Percentiles rank a stretch among this genome's conserved stretches.
phyloP scores from a whole-genome alignment of 2,113 vertebrate species.

The Tupaia tana region DNA sequence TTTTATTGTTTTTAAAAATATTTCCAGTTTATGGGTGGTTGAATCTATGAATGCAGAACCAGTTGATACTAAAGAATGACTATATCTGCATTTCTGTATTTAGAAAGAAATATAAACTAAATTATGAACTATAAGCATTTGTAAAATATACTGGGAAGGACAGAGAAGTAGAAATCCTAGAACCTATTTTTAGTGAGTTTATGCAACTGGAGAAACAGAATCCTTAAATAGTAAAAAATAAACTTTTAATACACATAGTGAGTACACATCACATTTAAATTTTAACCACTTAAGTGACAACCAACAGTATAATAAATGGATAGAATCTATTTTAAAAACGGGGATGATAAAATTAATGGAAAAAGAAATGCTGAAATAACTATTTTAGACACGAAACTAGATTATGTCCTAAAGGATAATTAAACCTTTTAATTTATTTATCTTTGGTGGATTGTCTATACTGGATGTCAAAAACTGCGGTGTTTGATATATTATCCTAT shows the following conservation, averaged over 20 bases:
- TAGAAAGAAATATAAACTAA: not conserved
- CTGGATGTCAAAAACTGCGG: not conserved
- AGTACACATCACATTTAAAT: not conserved
- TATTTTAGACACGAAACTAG: not conserved
- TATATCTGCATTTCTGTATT: not conserved
- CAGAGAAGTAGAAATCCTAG: not conserved
- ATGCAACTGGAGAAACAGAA: not conserved
- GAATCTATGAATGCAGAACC: too few relatives aligned
- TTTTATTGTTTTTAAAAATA: too few relatives aligned
- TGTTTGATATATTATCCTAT: not conserved
- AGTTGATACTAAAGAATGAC: too few relatives aligned
- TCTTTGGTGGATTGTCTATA: not conserved
- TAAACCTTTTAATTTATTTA: not conserved
- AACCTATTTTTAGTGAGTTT: not conserved
- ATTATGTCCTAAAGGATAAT: not conserved
- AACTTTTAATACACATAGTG: not conserved
- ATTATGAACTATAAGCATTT: not conserved
- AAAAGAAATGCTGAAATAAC: not conserved
- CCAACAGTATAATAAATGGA: not conserved
- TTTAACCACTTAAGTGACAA: not conserved
- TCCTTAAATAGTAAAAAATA: slow-evolving; percentile 3
- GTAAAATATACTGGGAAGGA: not conserved
- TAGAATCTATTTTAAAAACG: not conserved
- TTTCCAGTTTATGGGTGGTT: too few relatives aligned
- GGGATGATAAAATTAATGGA: not conserved